Conservation (phyloP, 2,113 vertebrate genomes). For the Macrotis lagotis region DNA sequence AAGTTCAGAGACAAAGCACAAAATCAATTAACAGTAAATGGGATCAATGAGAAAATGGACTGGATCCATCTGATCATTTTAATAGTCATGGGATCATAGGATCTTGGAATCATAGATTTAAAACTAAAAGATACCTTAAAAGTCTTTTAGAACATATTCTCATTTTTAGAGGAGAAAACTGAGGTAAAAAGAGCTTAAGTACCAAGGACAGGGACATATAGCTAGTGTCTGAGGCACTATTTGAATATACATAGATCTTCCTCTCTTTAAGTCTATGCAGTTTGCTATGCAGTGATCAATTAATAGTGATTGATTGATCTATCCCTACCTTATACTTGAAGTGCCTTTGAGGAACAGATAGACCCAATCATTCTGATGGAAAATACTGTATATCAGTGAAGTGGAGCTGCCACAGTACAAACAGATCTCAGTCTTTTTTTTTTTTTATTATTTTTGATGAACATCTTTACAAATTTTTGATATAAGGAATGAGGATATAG, state of each 20-base stretch:
- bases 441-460: too few species aligned
- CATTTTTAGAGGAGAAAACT: conserved; percentile 18
- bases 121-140: too few species aligned
- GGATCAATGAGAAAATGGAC: too few species aligned
- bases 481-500: too few species aligned
- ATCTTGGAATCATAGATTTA: too few species aligned
- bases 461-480: too few species aligned
- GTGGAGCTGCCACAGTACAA: background rate
- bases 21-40: too few species aligned
- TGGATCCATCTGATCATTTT: too few species aligned
- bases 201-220: background rate
- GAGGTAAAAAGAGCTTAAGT: background rate
- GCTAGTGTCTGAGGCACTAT: background rate
- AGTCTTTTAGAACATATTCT: too few species aligned
- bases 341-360: background rate
- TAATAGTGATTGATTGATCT: background rate
- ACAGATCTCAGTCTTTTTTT: too few species aligned
- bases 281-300: background rate
- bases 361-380: background rate
- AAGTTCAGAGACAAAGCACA: too few species aligned
- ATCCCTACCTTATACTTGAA: background rate
- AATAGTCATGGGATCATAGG: too few species aligned
- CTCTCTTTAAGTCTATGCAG: background rate
- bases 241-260: conserved; percentile 8
- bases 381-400: background rate